Evolutionary conservation across 1,140 invertebrate genomes (phyloP), one percentile per base, ranked within the genome.

Genomic region (Hyphantria cunea): DNA sequence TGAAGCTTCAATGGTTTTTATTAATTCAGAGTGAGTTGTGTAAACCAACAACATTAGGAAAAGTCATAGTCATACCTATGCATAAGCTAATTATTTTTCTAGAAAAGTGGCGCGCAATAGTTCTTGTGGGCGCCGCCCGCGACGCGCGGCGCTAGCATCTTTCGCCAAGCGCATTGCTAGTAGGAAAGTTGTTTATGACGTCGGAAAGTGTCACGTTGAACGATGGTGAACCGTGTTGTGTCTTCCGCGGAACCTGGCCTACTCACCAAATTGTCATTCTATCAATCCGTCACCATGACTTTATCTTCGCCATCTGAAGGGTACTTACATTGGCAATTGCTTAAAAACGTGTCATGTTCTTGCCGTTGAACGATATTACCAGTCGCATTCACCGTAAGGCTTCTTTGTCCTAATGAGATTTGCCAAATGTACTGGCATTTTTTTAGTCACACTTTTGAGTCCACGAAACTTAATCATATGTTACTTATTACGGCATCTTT

Each of bases 141-240:
- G 72, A 76, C 77, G 73, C 59, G 77, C 68, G 79, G 78, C 83
- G 81, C 80, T 78, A 53, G 64, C 54, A 70, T 74, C 74, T 64
- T 53, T 68, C 17, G 54, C 52, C 72, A 74, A 78, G 78, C 82
- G 82, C 86, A 90, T 88, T 84, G 80, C 87, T 89, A 81, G 78
- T 90, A 90, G 87, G 87, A 90, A 90, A 90, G 87, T 90, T 90
- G 84, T 78, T 84, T 82, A 84, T 86, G 83, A 87, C 84, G 84
- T 86, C 72, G 76, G 73, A 79, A 90, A 90, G 87, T 90, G 83
- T 90, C 86, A 90, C 87, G 76, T 84, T 90, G 87, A 89, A 90
- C 87, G 77, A 87, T 76, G 79, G 78, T 89, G 87, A 90, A 90
- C 85, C 82, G 78, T 75, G 78, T 68, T 64, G 65, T 77, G 82